Conservation (phyloP, 2,888 invertebrate genomes). For the Rhagonycha lutea region DNA sequence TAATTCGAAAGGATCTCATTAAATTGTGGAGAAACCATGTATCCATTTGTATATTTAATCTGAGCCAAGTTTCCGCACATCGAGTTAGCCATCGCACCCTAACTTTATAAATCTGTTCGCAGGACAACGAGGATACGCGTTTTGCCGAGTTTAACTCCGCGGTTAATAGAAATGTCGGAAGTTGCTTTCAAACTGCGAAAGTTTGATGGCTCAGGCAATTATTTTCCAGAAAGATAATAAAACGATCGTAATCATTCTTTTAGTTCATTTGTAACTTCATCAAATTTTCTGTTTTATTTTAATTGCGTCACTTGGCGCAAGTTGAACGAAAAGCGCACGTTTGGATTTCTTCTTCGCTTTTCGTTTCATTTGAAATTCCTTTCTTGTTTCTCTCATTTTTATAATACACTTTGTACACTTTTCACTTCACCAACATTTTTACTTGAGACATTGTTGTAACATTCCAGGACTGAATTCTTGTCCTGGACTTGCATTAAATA, state of each 20-base stretch:
- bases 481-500: background rate
- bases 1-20: slow-evolving; percentile 29
- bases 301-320: background rate
- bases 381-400: background rate
- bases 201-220: slow-evolving; percentile 32
- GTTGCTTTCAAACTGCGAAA: slow-evolving; percentile 31
- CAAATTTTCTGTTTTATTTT: background rate
- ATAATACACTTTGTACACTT: background rate
- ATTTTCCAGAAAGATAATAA: slow-evolving; percentile 30
- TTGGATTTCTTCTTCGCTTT: background rate
- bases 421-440: background rate
- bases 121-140: slow-evolving; percentile 10
- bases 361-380: background rate
- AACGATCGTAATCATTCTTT: slow-evolving; percentile 31
- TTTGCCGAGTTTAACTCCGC: slow-evolving; percentile 15
- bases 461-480: background rate
- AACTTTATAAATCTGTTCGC: slow-evolving; percentile 9
- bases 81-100: slow-evolving; percentile 13
- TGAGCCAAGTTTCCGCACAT: slow-evolving; percentile 6
- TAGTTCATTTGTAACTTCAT: background rate
- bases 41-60: slow-evolving; percentile 31
- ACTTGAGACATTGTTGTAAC: background rate
- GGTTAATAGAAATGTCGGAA: slow-evolving; percentile 24
- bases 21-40: slow-evolving; percentile 29
- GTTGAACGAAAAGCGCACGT: background rate